phyloP scores from a whole-genome alignment of 2,888 invertebrate genomes.

The Rhagonycha fulva region DNA sequence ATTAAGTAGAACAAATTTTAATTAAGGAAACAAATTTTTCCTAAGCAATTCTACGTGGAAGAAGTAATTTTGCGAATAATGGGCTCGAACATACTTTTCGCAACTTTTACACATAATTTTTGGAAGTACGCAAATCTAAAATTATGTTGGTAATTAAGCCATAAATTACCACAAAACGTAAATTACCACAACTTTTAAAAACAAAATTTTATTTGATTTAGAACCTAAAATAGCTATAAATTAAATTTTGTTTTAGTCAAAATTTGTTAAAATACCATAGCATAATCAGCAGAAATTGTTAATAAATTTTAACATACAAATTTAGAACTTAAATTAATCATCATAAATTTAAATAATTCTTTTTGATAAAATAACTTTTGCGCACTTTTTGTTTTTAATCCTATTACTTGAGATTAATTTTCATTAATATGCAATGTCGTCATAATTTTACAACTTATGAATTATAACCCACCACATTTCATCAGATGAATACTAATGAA shows the following conservation, averaged over 20 bases:
- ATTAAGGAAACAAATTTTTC: neutral
- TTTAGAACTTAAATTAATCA: neutral
- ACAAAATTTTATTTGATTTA: neutral
- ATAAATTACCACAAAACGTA: neutral
- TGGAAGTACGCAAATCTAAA: neutral
- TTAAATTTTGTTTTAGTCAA: neutral
- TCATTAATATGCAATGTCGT: slow-evolving; percentile 8
- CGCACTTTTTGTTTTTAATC: neutral
- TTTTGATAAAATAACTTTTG: neutral
- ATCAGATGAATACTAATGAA: slow-evolving; percentile 22
- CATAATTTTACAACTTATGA: slow-evolving; percentile 3
- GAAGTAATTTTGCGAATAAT: neutral
- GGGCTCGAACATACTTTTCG: neutral
- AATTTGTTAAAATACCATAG: neutral
- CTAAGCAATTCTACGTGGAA: neutral
- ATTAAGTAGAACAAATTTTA: neutral
- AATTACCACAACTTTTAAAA: neutral
- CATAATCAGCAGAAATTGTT: neutral
- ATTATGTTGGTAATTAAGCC: neutral
- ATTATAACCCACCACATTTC: slow-evolving; percentile 13
- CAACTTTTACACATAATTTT: neutral
- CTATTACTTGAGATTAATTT: neutral
- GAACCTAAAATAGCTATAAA: neutral
- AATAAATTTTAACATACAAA: neutral
- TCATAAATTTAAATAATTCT: neutral